Conservation (phyloP, 53 echinoderm and acorn worm species). For the Mesocentrotus franciscanus region DNA sequence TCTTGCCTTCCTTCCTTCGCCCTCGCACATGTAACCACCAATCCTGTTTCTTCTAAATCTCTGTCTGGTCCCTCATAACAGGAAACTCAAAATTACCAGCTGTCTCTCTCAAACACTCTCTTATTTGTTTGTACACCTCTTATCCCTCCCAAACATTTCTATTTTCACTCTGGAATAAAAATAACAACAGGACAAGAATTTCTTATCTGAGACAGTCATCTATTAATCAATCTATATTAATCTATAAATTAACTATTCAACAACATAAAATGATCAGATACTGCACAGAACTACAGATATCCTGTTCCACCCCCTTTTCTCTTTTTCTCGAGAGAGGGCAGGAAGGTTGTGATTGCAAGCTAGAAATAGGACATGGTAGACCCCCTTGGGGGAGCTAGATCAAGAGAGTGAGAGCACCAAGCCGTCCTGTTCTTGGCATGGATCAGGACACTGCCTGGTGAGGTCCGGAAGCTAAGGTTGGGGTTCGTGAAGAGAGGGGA, state of each 20-base stretch:
- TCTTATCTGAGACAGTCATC: background rate
- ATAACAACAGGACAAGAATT: background rate
- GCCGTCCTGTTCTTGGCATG: constrained; percentile 24
- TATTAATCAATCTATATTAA: background rate
- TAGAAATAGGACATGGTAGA: constrained; percentile 57
- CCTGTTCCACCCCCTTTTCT: background rate
- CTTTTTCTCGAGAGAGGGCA: background rate
- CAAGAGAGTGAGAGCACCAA: background rate
- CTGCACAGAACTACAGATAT: background rate
- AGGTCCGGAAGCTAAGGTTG: constrained; percentile 60
- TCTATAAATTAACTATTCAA: background rate
- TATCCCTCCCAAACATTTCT: background rate
- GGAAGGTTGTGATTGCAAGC: constrained; percentile 40
- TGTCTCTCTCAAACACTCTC: constrained; percentile 37
- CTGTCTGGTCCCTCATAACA: constrained; percentile 63
- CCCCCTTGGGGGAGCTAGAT: constrained; percentile 37
- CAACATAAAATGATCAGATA: background rate
- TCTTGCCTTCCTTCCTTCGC: constrained; percentile 64
- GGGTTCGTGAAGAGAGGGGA: constrained; percentile 48
- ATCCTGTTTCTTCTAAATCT: constrained; percentile 6
- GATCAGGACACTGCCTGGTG: background rate
- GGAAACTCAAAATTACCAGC: constrained; percentile 61
- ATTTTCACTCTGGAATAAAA: background rate
- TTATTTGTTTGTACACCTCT: constrained; percentile 39
- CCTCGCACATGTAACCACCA: constrained; percentile 63